Conservation (phyloP, 1,140 invertebrate genomes). For the Orchestia grillus region DNA sequence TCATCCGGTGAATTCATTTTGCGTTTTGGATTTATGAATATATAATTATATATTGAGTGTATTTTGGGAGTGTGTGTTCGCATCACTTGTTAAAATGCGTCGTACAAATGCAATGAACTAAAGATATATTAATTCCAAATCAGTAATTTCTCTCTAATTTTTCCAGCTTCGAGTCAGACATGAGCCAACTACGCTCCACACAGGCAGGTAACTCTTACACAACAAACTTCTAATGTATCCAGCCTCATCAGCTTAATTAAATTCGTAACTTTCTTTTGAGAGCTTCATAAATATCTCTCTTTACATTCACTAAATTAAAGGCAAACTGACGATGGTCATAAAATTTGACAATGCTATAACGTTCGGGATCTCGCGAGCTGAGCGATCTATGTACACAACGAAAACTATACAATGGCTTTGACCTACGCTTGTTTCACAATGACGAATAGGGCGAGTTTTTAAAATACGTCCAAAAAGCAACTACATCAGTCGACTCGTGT, state of each 20-base stretch:
- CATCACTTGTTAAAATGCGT: neutral
- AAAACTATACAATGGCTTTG: neutral
- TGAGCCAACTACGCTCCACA: neutral
- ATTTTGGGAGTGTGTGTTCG: neutral
- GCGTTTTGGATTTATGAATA: neutral
- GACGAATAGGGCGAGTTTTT: neutral
- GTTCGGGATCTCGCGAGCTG: neutral
- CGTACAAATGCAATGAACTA: neutral
- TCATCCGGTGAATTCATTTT: neutral
- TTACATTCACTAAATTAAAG: neutral
- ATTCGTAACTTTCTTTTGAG: conserved; percentile 1
- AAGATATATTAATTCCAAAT: neutral
- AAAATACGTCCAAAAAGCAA: neutral
- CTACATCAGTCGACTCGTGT: neutral
- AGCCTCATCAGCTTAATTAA: neutral
- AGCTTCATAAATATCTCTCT: neutral
- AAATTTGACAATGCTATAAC: neutral
- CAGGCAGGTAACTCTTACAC: neutral
- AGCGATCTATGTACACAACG: neutral
- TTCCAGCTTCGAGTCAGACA: too few species aligned
- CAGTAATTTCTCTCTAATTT: too few species aligned
- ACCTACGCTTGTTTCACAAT: neutral
- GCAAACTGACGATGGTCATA: neutral
- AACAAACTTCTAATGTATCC: neutral
- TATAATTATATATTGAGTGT: too few species aligned